Evolutionary conservation across 1,140 invertebrate genomes (phyloP).

Genomic region (Coelopa frigida): DNA sequence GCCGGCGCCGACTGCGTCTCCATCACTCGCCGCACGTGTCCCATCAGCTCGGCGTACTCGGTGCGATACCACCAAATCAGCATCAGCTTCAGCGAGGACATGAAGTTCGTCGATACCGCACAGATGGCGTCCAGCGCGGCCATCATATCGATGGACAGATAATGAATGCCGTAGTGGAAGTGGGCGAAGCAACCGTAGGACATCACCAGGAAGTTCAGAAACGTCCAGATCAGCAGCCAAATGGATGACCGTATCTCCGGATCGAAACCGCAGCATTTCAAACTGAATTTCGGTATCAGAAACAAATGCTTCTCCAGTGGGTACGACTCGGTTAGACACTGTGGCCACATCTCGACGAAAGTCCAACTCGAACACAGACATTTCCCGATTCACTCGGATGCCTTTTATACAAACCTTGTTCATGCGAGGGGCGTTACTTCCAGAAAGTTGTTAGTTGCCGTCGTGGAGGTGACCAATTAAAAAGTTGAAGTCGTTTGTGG

Average conservation of each 20-base stretch:
- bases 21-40: constrained; percentile 18
- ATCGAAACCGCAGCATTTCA: constrained; percentile 31
- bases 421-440: too few species aligned
- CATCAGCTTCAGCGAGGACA: constrained; percentile 28
- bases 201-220: constrained; percentile 30
- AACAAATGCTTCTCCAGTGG: constrained; percentile 32
- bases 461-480: too few species aligned
- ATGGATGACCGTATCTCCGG: constrained; percentile 24
- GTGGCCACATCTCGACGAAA: constrained; percentile 32
- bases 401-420: too few species aligned
- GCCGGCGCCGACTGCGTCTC: constrained; percentile 18
- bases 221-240: too few species aligned
- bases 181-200: constrained; percentile 34
- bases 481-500: too few species aligned
- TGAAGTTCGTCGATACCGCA: constrained; percentile 33
- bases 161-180: constrained; percentile 30
- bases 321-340: constrained; percentile 23
- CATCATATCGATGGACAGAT: constrained; percentile 25
- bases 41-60: constrained; percentile 23
- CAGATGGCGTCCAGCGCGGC: constrained; percentile 32
- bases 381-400: too few species aligned
- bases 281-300: constrained; percentile 28
- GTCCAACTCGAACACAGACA: too few species aligned
- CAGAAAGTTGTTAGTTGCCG: too few species aligned
- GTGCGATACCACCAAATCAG: constrained; percentile 33